Conservation (phyloP, 2,113 vertebrate species). For the Esox niger region DNA sequence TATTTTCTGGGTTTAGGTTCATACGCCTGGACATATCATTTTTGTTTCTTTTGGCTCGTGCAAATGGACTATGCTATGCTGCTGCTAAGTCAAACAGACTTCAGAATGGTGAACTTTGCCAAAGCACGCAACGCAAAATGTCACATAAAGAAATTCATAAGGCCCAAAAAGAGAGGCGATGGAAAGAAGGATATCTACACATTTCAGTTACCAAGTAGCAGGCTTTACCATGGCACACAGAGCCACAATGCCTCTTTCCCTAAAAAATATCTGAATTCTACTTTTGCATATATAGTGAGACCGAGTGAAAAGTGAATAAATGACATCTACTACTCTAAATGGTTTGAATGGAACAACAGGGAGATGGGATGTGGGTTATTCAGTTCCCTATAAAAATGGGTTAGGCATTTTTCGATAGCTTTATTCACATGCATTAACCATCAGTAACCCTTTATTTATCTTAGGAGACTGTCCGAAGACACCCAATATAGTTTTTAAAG, state of each 20-base stretch:
- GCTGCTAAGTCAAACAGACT: slow-evolving; percentile 73
- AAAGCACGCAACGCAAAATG: slow-evolving; percentile 66
- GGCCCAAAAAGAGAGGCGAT: slow-evolving; percentile 45
- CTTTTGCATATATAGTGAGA: neutral
- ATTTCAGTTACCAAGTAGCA: slow-evolving; percentile 12
- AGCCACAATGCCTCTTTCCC: neutral
- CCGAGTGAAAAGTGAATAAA: neutral
- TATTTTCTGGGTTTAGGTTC: slow-evolving; percentile 62
- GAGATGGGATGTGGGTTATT: neutral
- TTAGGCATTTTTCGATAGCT: too few species aligned
- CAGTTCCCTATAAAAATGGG: neutral
- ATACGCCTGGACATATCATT: slow-evolving; percentile 64
- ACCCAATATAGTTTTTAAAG: too few species aligned
- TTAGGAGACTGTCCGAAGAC: neutral
- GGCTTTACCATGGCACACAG: neutral
- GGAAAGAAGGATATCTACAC: slow-evolving; percentile 35
- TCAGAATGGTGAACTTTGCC: slow-evolving; percentile 62
- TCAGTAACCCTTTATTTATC: neutral
- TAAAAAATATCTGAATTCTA: neutral
- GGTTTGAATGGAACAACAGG: neutral
- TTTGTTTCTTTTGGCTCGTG: slow-evolving; percentile 72
- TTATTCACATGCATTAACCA: neutral
- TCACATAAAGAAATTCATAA: slow-evolving; percentile 55
- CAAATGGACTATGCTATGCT: slow-evolving; percentile 59
- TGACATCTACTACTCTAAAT: neutral